Conservation (phyloP, 2,888 invertebrate genomes). For the Actias luna region DNA sequence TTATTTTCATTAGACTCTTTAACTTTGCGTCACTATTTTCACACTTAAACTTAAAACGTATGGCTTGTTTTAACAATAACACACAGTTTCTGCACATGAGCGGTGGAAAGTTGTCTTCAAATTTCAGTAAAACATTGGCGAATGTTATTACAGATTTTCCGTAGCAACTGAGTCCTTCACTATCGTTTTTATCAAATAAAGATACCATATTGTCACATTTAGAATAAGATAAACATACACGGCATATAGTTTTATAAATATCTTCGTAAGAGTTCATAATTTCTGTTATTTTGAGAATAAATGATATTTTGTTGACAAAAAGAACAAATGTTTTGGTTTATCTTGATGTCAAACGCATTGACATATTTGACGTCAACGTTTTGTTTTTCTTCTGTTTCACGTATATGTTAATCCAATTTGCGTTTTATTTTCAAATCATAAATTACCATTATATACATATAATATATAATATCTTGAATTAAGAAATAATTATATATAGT, state of each 20-base stretch:
- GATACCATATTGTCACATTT: slow-evolving; percentile 49
- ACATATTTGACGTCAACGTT: slow-evolving; percentile 2
- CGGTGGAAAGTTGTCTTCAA: slow-evolving; percentile 51
- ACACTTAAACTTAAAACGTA: slow-evolving; percentile 59
- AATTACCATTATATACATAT: no score
- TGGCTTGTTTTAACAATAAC: slow-evolving; percentile 54
- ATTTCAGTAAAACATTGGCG: slow-evolving; percentile 47
- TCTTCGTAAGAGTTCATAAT: slow-evolving; percentile 49
- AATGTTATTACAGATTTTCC: slow-evolving; percentile 54
- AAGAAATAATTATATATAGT: no score
- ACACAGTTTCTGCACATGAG: slow-evolving; percentile 61
- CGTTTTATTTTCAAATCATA: no score
- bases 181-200: slow-evolving; percentile 47
- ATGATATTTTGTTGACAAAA: no score
- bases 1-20: slow-evolving; percentile 30
- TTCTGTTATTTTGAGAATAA: slow-evolving; percentile 9
- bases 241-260: slow-evolving; percentile 55
- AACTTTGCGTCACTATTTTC: slow-evolving; percentile 53
- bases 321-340: background rate
- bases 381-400: background rate
- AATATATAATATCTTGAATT: no score
- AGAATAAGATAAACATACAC: slow-evolving; percentile 54
- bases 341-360: background rate
- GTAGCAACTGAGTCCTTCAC: slow-evolving; percentile 51
- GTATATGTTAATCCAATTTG: no score